These are phyloP conservation scores for Murina feae DNA, from an alignment of 2,113 vertebrate genomes.

Conservation along the genomic window DNA sequence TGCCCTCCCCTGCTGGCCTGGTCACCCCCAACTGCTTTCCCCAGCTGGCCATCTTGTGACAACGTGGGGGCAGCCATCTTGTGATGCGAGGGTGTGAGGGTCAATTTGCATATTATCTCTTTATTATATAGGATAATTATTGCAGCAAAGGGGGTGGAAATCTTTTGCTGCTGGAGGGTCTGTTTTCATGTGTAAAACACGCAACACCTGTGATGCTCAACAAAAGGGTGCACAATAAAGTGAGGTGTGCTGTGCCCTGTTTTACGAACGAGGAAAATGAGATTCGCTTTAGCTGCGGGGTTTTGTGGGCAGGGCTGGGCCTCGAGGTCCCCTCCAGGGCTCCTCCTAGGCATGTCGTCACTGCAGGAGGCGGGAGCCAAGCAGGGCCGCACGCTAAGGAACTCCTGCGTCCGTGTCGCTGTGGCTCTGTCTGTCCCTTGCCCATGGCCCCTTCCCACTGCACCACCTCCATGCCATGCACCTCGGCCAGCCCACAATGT, in stretches of 20 bases:
- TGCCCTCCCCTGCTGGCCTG: too few species aligned
- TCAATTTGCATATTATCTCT: too few species aligned
- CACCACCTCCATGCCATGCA: too few species aligned
- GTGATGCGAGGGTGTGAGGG: too few species aligned
- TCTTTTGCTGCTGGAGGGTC: neutral
- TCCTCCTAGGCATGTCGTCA: rapidly evolving
- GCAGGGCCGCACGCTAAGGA: rapidly evolving
- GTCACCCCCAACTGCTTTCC: too few species aligned
- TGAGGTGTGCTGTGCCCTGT: neutral
- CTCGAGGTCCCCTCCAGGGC: neutral
- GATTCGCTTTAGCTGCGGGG: rapidly evolving
- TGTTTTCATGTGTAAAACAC: neutral
- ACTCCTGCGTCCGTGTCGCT: rapidly evolving
- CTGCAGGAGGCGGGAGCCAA: neutral
- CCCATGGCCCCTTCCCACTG: rapidly evolving
- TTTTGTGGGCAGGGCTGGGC: neutral
- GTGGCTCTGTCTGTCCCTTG: neutral
- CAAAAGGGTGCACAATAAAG: rapidly evolving
- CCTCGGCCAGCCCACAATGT: neutral
- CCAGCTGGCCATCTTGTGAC: too few species aligned
- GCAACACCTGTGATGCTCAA: neutral
- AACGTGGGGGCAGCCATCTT: too few species aligned
- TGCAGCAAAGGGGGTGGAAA: rapidly evolving
- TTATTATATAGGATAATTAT: too few species aligned
- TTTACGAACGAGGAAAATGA: neutral